Evolutionary conservation across 2,797 vertebrate species (phyloP).

Genomic region (Peromyscus eremicus): DNA sequence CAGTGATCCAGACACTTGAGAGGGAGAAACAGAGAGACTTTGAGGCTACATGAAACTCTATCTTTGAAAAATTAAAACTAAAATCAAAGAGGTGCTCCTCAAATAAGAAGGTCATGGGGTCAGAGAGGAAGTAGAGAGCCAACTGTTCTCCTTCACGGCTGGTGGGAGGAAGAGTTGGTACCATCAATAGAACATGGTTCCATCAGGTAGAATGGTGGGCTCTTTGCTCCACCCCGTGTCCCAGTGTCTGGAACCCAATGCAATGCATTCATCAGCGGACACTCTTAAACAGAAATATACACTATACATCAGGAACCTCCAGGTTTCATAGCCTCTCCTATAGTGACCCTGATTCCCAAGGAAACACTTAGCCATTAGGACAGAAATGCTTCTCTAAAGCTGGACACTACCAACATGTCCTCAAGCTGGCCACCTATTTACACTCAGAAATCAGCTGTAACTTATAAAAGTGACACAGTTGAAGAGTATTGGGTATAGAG

Average conservation of each 20-base stretch:
- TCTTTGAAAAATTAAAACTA: background rate
- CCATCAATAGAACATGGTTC: background rate
- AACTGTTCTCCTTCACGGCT: background rate
- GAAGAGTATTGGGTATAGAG: background rate
- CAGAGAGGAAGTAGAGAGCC: background rate
- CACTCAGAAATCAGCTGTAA: background rate
- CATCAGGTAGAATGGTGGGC: too few species aligned
- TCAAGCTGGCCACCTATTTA: background rate
- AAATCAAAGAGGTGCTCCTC: background rate
- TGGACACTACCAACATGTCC: background rate
- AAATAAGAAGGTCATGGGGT: background rate
- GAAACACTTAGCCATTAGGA: background rate
- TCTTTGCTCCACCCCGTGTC: background rate
- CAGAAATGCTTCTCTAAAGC: background rate
- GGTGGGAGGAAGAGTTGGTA: background rate
- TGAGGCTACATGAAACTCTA: background rate
- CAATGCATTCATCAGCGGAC: background rate
- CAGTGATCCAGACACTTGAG: background rate
- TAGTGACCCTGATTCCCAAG: slow-evolving; percentile 34
- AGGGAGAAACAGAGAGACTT: background rate
- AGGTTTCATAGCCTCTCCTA: background rate
- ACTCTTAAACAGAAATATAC: slow-evolving; percentile 8
- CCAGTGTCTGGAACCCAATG: background rate
- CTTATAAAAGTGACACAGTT: slow-evolving; percentile 13
- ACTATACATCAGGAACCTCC: background rate